Percentiles rank a stretch among this genome's conserved stretches.
phyloP scores from a whole-genome alignment of 2,888 invertebrate genomes.

The Drosophila anomelani region DNA sequence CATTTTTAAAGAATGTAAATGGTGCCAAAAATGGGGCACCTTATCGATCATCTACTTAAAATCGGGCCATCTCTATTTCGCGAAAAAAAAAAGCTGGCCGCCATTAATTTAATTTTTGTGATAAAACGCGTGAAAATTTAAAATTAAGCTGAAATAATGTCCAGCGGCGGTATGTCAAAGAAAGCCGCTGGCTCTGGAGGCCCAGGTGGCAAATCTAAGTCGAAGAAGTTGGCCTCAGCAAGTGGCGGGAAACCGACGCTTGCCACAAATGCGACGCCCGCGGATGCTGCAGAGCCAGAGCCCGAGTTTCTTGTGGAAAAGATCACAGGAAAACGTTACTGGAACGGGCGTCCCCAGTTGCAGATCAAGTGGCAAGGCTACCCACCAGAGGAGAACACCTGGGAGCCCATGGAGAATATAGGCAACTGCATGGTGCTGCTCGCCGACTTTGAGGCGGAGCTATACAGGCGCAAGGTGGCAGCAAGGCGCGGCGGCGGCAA shows the following conservation, averaged over 20 bases:
- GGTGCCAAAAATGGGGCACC: too few species aligned
- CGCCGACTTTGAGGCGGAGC: conserved; percentile 39
- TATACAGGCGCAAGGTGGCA: background rate
- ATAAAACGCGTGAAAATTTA: background rate
- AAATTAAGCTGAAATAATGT: background rate
- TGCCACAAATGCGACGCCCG: background rate
- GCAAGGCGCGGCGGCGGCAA: background rate
- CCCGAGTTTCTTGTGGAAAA: conserved; percentile 46
- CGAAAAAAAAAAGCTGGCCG: too few species aligned
- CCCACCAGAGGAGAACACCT: conserved; percentile 24
- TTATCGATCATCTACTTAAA: too few species aligned
- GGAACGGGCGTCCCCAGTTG: conserved; percentile 31
- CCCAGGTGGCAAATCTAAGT: background rate
- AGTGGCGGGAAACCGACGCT: background rate
- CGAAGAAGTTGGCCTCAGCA: background rate
- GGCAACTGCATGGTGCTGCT: conserved; percentile 33
- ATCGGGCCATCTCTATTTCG: background rate
- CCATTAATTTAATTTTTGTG: too few species aligned
- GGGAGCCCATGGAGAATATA: conserved; percentile 56
- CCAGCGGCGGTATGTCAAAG: background rate
- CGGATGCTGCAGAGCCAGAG: background rate
- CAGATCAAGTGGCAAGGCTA: conserved; percentile 50
- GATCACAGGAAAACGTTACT: conserved; percentile 43
- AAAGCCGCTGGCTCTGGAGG: background rate
- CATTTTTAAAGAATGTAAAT: too few species aligned